Conservation (phyloP, 2,888 invertebrate genomes). For the Mimas tiliae region DNA sequence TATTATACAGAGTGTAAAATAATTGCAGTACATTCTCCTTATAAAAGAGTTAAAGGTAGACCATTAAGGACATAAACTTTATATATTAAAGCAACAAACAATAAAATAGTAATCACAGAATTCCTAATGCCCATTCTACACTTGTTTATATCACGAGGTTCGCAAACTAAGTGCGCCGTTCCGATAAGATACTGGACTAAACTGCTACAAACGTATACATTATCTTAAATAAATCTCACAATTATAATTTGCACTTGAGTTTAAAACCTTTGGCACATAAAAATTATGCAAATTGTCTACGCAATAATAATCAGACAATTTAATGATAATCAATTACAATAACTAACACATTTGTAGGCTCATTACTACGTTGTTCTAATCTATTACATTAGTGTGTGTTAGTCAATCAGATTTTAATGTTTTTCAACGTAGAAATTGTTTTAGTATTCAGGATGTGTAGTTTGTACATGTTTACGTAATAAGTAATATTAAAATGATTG, state of each 20-base stretch:
- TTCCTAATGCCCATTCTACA: constrained; percentile 1
- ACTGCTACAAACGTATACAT: not conserved
- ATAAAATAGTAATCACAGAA: constrained; percentile 7
- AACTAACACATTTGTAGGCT: constrained; percentile 54
- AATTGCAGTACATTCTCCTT: not conserved
- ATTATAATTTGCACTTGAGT: constrained; percentile 54
- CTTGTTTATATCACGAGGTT: constrained; percentile 1
- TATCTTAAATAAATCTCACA: constrained; percentile 36
- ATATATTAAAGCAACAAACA: constrained; percentile 3
- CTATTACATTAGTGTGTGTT: constrained; percentile 40
- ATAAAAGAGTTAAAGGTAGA: not conserved
- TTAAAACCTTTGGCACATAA: constrained; percentile 58
- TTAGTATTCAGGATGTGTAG: not conserved
- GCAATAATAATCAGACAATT: constrained; percentile 42
- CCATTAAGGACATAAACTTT: constrained; percentile 4
- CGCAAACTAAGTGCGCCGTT: constrained; percentile 11
- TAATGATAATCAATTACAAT: constrained; percentile 54
- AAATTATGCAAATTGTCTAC: constrained; percentile 49
- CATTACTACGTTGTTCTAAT: constrained; percentile 42
- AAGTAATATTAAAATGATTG: no score
- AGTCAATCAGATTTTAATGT: constrained; percentile 32
- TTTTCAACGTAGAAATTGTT: constrained; percentile 5
- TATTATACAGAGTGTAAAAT: not conserved
- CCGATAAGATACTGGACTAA: constrained; percentile 26
- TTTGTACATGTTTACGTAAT: no score